Base-by-base conservation (phyloP, 2,888 invertebrate species). In the Cyaniris semiargus region DNA sequence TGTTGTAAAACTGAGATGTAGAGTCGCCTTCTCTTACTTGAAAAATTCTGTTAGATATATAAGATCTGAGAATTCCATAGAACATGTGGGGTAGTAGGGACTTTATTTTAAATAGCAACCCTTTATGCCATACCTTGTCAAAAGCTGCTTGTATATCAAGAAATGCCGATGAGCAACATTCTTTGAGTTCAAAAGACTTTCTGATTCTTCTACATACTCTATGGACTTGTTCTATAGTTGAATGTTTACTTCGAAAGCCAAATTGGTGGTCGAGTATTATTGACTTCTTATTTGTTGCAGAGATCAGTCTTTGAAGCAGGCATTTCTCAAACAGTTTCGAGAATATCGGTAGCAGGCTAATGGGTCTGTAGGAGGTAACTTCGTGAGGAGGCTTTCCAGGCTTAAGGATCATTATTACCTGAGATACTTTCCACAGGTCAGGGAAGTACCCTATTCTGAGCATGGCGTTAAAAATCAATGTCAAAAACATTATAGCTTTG, bases 401-500 rank as follows among this genome's bases (percentile, higher is more conserved):
- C n/a, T 56, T 56, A n/a, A 13, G 56, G n/a, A 18, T 56, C 56
- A 56, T 56, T 56, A 56, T 56, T 56, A 56, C 5, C n/a, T 56
- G 56, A 18, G 18, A 53, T 15, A 53, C 53, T 18, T n/a, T 56
- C 18, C 56, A 56, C 15, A 56, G 18, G 8, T 21, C 8, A 21
- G 21, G 58, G n/a, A 58, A 58, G 58, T 58, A 58, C 7, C 21
- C 58, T 58, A 21, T 8, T 58, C 58, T 58, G 3, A 58, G 58
- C n/a, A 58, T 58, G 7, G 58, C 58, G 21, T 58, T 21, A n/a
- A 58, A 58, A 58, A 21, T 66, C 15, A 31, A 44, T 10, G 66
- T 79, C 18, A 83, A 74, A 66, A 77, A 80, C 0, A 79, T 70
- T 21, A 82, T 76, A 27, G 71, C 81, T 53, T 80, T 80, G 34